Base-by-base conservation (phyloP, 2,113 vertebrate species). In the Malurus elegans region DNA sequence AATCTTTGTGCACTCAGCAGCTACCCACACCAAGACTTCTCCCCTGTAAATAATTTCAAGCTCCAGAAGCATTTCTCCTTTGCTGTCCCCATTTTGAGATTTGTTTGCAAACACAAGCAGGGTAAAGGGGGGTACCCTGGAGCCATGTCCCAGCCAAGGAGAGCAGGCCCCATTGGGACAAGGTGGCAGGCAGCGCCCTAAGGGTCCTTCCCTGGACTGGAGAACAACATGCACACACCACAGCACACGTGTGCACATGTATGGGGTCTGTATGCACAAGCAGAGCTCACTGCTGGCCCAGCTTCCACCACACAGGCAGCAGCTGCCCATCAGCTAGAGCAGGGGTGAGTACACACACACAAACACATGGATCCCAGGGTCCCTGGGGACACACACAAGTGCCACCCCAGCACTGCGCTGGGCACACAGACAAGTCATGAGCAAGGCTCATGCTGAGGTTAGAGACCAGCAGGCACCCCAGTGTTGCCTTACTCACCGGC, bases 401-500 rank as follows among this genome's bases (percentile, higher is more conserved):
- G 58, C 47, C 86, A 97, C 87, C 95, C 94, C 91, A 89, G 87
- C 44, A 44, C 53, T 6, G 38, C 26, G 81, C 84, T 85, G 93
- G 95, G 93, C 95, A 96, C 66, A 2, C 87, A 47, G 54, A 79
- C 79, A 91, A 18, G 1, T 74, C 0, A 66, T 89, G 89, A 95
- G 70, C 86, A 87, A 87, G 94, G 93, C 57, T 94, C 95, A 94
- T 96, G 94, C 96, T 85, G 81, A 93, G 73, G 90, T 95, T 95
- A 96, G 92, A 91, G 45, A 94, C 58, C 54, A 64, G 66, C 70
- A 82, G 74, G 75, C 95, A 93, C 66, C 64, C 89, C 87, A 70
- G 32, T 8, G 47, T 31, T 3, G 10, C 92, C 93, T 85, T 97
- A 97, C 96, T 96, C 95, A 97, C 96, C 95, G 92, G 96, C 95